Evolutionary conservation across 23 tunicate genomes (phyloP).

Genomic region (Diplosoma virens): DNA sequence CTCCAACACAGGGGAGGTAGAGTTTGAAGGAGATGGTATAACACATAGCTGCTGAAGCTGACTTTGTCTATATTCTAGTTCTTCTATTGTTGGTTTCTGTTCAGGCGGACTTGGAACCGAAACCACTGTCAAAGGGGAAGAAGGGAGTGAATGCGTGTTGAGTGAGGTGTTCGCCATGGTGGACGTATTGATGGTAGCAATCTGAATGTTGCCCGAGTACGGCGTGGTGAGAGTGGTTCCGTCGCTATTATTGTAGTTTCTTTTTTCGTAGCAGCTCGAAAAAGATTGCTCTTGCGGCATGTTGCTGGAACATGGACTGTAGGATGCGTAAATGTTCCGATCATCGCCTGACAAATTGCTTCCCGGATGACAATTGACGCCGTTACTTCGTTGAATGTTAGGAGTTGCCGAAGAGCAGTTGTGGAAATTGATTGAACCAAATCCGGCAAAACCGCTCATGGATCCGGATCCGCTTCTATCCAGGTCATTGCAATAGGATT

Average conservation of each 20-base stretch:
- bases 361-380: too few relatives aligned
- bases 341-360: too few relatives aligned
- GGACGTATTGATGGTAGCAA: background rate
- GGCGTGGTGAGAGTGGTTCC: too few relatives aligned
- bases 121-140: conserved; percentile 4
- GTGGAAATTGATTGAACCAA: too few relatives aligned
- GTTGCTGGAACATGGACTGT: background rate
- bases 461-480: too few relatives aligned
- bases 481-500: background rate
- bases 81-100: background rate
- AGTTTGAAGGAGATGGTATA: background rate
- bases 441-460: too few relatives aligned
- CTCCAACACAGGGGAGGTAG: conserved; percentile 3
- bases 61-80: background rate
- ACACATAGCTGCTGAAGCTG: background rate
- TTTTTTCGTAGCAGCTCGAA: conserved; percentile 17
- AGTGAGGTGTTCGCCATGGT: background rate
- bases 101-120: conserved; percentile 22
- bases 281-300: background rate
- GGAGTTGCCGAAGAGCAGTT: too few relatives aligned
- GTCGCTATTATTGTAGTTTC: background rate
- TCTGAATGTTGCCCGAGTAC: background rate
- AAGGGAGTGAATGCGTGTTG: background rate
- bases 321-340: background rate
- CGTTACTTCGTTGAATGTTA: too few relatives aligned